These are phyloP conservation scores for Crematogaster levior DNA, from an alignment of 2,888 invertebrate species.

Conservation along the genomic window DNA sequence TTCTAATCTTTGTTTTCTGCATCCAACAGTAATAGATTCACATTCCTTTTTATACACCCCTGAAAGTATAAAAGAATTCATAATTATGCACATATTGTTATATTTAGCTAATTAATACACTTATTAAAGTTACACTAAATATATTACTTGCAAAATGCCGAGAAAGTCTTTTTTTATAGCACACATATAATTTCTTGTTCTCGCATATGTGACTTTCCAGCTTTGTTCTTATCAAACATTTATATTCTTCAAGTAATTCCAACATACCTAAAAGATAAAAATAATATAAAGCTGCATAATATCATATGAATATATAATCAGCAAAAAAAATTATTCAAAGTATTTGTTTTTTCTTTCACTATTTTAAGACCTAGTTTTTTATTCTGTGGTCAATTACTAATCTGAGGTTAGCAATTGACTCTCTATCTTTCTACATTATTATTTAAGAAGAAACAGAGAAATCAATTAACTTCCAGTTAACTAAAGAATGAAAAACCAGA, in stretches of 20 bases:
- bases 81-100: too few species aligned
- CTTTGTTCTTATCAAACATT: constrained; percentile 82
- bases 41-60: constrained; percentile 86
- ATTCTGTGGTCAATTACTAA: too few species aligned
- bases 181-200: constrained; percentile 85
- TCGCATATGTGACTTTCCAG: constrained; percentile 87
- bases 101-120: too few species aligned
- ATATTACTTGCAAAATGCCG: constrained; percentile 85
- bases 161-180: constrained; percentile 83
- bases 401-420: too few species aligned
- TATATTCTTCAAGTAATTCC: constrained; percentile 70
- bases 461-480: too few species aligned
- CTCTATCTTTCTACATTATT: too few species aligned
- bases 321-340: not conserved
- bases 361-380: too few species aligned
- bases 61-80: constrained; percentile 63
- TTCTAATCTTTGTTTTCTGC: constrained; percentile 83
- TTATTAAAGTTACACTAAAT: too few species aligned
- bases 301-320: not conserved
- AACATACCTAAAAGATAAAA: constrained; percentile 72
- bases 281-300: not conserved
- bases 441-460: too few species aligned
- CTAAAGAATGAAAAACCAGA: too few species aligned
- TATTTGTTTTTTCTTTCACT: constrained; percentile 11
- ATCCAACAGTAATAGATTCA: constrained; percentile 80